A percentile compares a stretch with the other conserved stretches of the same genome.
Conservation (phyloP, 1,140 invertebrate genomes). For the Ooceraea biroi region DNA sequence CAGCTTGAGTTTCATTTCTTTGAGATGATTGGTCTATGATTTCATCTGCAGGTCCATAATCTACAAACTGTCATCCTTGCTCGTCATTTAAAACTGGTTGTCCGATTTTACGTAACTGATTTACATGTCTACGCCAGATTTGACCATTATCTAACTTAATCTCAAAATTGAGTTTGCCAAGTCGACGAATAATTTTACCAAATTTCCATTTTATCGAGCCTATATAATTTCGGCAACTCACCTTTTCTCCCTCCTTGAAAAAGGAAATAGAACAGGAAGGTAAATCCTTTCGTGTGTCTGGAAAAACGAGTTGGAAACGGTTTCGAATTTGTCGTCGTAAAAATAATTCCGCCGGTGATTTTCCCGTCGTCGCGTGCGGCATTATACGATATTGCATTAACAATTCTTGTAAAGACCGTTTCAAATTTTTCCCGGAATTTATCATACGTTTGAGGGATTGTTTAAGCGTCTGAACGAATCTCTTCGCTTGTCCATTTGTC, state of each 20-base stretch:
- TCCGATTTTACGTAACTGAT: too few species aligned
- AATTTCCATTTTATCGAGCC: slow-evolving; percentile 1
- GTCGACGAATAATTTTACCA: neutral
- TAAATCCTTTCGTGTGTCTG: neutral
- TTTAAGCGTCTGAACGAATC: neutral
- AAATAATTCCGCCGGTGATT: neutral
- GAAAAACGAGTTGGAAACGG: neutral
- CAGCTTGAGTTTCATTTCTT: too few species aligned
- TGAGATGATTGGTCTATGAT: too few species aligned
- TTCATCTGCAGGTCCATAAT: too few species aligned
- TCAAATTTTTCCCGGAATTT: neutral
- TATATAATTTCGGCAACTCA: neutral
- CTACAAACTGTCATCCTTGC: too few species aligned
- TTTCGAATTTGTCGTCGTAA: neutral
- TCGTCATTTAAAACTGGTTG: too few species aligned
- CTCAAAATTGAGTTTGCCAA: neutral
- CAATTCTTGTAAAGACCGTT: neutral
- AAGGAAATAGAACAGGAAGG: neutral
- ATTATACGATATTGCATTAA: neutral
- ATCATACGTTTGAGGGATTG: neutral
- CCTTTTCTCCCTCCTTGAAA: neutral
- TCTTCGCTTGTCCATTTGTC: neutral
- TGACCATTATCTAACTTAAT: neutral
- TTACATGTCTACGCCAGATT: neutral
- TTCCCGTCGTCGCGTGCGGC: neutral